Percentiles rank a stretch among this genome's conserved stretches.
Evolutionary conservation across 2,113 vertebrate genomes (phyloP).

Genomic region (Vombatus ursinus): DNA sequence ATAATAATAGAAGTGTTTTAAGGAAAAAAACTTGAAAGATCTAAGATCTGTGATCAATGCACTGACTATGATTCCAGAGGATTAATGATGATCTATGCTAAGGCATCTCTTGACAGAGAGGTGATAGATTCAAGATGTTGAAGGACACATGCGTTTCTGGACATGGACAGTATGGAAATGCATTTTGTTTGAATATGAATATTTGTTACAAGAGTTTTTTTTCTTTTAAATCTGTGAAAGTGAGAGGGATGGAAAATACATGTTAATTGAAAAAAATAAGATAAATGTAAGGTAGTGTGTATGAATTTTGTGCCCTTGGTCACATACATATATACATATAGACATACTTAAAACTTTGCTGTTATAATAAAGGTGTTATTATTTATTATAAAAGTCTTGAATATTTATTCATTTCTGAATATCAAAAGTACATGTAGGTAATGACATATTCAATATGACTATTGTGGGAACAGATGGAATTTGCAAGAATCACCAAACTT

Average conservation of each 20-base stretch:
- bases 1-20: not conserved
- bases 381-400: not conserved
- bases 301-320: not conserved
- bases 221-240: not conserved
- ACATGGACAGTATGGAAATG: not conserved
- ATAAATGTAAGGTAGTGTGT: not conserved
- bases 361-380: not conserved
- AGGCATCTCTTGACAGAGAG: not conserved
- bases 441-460: not conserved
- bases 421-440: not conserved
- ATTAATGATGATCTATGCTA: not conserved
- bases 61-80: not conserved
- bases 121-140: not conserved
- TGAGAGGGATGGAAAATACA: not conserved
- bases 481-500: not conserved
- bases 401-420: not conserved
- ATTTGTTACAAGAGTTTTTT: not conserved
- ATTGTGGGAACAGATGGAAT: not conserved
- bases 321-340: not conserved
- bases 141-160: not conserved
- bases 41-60: not conserved
- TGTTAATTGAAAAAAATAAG: not conserved
- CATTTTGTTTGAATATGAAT: not conserved
- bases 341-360: not conserved
- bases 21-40: not conserved